Base-by-base conservation (phyloP, 2,888 invertebrate species). In the Phaedon cochleariae region DNA sequence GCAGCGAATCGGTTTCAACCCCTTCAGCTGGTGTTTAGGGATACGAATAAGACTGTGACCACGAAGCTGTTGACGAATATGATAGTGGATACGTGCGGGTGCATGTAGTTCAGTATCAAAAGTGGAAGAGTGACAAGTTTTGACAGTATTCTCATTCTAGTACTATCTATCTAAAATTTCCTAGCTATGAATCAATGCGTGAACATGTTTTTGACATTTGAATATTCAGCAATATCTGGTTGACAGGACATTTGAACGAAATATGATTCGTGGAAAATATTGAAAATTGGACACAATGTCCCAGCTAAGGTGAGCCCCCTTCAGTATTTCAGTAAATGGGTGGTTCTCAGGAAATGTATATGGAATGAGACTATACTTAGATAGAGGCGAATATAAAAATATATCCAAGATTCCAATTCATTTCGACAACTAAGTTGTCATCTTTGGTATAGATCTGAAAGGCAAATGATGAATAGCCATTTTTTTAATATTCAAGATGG, bases 61-160 rank as follows among this genome's bases (percentile, higher is more conserved):
- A 90, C 92, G 75, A 93, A 92, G 78, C 90, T 90, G 0, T 82
- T 96, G 65, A 93, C 94, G 0, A 94, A 95, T 76, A 95, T 96
- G 94, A 91, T 95, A 45, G 94, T 95, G n/a, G 94, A 95, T 74
- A 90, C 92, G 5, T 96, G 96, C 80, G 95, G 95, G 17, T 96
- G 96, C 79, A 92, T 93, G 91, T 94, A 61, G 45, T 48, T 2
- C 34, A 57, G 31, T 5, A 26, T 6, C 17, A 12, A 41, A 22
- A 54, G 21, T 29, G 59, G 17, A 31, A 52, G 26, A 55, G 21
- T 60, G 51, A 57, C 51, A 55, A 15, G 34, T 52, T 51, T 60
- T 64, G 65, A 65, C 72, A 72, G 72, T 72, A 72, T 70, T 72
- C 64, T 68, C 59, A 68, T 57, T 71, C 61, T 72, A 68, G 71